These are phyloP conservation scores for Euphonia xanthogaster DNA, from an alignment of 2,797 vertebrate genomes.

Conservation along the genomic window DNA sequence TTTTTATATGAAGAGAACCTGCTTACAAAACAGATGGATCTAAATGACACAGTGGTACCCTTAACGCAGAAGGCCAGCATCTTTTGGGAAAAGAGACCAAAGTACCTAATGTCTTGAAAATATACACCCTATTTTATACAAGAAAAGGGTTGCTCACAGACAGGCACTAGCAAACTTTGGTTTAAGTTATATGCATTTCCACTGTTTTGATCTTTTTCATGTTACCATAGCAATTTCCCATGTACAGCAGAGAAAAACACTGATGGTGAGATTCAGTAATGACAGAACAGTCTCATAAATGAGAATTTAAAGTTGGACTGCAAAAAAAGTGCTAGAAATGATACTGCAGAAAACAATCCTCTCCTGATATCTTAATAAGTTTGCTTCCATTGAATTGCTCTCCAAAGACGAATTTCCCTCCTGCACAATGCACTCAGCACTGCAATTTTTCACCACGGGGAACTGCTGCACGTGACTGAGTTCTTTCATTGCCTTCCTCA, in stretches of 20 bases:
- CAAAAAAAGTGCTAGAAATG: not conserved
- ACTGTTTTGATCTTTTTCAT: not conserved
- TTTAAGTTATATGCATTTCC: not conserved
- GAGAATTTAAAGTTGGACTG: not conserved
- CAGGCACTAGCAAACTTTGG: not conserved
- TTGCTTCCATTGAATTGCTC: not conserved
- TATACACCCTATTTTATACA: not conserved
- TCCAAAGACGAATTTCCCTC: not conserved
- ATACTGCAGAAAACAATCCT: not conserved
- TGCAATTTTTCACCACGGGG: not conserved
- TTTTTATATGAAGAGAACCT: not conserved
- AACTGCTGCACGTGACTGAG: not conserved
- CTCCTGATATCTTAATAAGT: not conserved
- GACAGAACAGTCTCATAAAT: not conserved
- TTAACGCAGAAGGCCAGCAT: not conserved
- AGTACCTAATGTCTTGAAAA: not conserved
- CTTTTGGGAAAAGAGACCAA: not conserved
- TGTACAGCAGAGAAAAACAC: not conserved
- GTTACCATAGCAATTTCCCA: conserved; percentile 45
- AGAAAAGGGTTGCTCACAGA: not conserved
- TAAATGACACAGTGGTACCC: not conserved
- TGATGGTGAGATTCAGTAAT: conserved; percentile 8
- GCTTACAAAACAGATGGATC: not conserved
- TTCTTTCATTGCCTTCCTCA: not conserved
- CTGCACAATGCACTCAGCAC: not conserved